These are phyloP conservation scores for Nylanderia fulva DNA, from an alignment of 1,140 invertebrate genomes.

Conservation along the genomic window DNA sequence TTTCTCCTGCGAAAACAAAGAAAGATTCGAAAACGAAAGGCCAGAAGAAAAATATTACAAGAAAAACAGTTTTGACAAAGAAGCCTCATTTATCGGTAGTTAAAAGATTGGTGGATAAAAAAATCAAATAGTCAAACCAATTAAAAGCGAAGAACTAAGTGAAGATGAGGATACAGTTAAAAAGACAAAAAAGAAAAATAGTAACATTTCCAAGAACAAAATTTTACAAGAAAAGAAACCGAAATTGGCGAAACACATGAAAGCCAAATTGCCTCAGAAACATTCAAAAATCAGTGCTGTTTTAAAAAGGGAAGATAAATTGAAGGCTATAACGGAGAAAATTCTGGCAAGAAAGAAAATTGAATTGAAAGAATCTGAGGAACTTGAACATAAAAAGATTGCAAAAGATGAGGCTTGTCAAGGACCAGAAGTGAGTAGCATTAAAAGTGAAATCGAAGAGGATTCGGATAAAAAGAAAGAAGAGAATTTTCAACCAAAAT, in stretches of 20 bases:
- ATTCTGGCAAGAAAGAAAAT: slow-evolving; percentile 79
- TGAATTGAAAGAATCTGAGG: slow-evolving; percentile 80
- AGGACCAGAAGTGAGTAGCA: slow-evolving; percentile 68
- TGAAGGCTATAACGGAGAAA: slow-evolving; percentile 81
- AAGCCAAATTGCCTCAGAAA: slow-evolving; percentile 80
- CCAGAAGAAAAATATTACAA: slow-evolving; percentile 78
- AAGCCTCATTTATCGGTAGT: slow-evolving; percentile 80
- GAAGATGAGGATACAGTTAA: slow-evolving; percentile 74
- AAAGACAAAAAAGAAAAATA: slow-evolving; percentile 74
- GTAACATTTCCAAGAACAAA: slow-evolving; percentile 69
- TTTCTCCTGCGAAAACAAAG: slow-evolving; percentile 74
- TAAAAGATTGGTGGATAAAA: slow-evolving; percentile 83
- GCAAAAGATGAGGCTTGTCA: slow-evolving; percentile 74
- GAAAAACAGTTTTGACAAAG: slow-evolving; percentile 84
- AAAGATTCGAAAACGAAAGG: slow-evolving; percentile 79
- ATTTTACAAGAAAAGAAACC: slow-evolving; percentile 76
- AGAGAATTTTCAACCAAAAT: slow-evolving; percentile 60
- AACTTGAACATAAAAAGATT: slow-evolving; percentile 76
- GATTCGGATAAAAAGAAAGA: slow-evolving; percentile 81
- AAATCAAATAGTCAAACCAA: slow-evolving; percentile 83
- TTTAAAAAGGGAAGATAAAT: slow-evolving; percentile 80
- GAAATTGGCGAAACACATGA: slow-evolving; percentile 81
- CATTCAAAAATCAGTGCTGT: slow-evolving; percentile 76
- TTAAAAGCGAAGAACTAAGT: slow-evolving; percentile 69
- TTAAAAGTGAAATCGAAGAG: slow-evolving; percentile 81